Evolutionary conservation across 2,797 vertebrate species (phyloP).

Genomic region (Pangasius djambal): DNA sequence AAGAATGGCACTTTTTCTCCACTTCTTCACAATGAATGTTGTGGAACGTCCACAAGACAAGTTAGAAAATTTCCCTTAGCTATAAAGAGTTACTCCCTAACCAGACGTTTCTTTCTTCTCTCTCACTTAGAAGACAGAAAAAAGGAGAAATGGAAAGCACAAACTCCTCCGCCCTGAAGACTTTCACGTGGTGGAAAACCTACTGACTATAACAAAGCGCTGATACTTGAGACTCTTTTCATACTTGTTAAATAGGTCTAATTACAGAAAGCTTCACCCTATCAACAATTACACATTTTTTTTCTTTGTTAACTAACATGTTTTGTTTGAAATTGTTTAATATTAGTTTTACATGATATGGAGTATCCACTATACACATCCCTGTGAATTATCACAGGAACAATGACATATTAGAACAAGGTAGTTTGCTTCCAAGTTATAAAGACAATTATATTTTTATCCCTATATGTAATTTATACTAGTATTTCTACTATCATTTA

Average conservation of each 20-base stretch:
- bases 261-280: not conserved
- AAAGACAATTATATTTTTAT: not conserved
- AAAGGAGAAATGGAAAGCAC: not conserved
- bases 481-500: not conserved
- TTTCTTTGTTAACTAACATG: too few relatives aligned
- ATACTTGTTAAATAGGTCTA: not conserved
- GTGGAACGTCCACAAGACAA: not conserved
- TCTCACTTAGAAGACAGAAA: not conserved
- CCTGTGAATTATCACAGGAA: not conserved
- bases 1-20: not conserved
- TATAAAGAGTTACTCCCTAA: not conserved
- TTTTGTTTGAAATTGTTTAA: too few relatives aligned
- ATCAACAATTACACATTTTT: not conserved
- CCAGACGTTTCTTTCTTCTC: not conserved
- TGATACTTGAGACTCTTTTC: not conserved
- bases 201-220: not conserved
- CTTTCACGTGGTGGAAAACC: not conserved
- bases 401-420: not conserved
- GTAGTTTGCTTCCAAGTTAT: not conserved
- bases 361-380: too few relatives aligned
- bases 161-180: too few relatives aligned
- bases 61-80: not conserved
- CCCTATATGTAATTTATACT: not conserved
- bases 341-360: too few relatives aligned
- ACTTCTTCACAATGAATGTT: not conserved